Conservation (phyloP, 2,113 vertebrate genomes). For the Miniopterus natalensis region DNA sequence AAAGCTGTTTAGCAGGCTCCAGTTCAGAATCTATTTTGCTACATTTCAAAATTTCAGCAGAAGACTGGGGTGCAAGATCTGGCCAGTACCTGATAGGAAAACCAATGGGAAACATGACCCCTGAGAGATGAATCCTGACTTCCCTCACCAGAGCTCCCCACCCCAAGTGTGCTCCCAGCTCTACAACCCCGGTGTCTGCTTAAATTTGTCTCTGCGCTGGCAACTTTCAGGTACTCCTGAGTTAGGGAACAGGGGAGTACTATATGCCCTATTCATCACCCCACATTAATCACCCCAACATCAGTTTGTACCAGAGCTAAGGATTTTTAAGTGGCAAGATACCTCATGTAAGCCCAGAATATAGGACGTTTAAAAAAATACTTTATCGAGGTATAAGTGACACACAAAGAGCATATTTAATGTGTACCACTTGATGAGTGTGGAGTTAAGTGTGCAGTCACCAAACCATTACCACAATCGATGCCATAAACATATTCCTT, state of each 20-base stretch:
- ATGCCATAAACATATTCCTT: neutral
- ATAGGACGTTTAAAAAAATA: neutral
- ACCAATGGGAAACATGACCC: neutral
- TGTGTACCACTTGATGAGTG: neutral
- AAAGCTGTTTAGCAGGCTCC: neutral
- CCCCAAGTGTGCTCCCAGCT: neutral
- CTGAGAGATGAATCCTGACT: neutral
- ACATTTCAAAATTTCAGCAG: neutral
- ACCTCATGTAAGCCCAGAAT: neutral
- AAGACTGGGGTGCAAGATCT: neutral
- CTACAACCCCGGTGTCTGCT: neutral
- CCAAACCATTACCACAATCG: neutral
- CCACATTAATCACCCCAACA: neutral
- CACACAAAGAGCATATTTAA: neutral
- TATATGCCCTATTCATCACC: neutral
- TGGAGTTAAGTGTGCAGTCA: neutral
- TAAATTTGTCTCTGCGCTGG: neutral
- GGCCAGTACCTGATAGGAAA: neutral
- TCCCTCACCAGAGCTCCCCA: neutral
- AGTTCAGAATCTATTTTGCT: neutral
- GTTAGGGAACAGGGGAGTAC: neutral
- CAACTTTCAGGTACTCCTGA: neutral
- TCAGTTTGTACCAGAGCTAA: neutral
- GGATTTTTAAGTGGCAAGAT: neutral
- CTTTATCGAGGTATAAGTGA: neutral